These are phyloP conservation scores for Lumbricus terrestris DNA, from an alignment of 2,888 invertebrate species.

Conservation along the genomic window DNA sequence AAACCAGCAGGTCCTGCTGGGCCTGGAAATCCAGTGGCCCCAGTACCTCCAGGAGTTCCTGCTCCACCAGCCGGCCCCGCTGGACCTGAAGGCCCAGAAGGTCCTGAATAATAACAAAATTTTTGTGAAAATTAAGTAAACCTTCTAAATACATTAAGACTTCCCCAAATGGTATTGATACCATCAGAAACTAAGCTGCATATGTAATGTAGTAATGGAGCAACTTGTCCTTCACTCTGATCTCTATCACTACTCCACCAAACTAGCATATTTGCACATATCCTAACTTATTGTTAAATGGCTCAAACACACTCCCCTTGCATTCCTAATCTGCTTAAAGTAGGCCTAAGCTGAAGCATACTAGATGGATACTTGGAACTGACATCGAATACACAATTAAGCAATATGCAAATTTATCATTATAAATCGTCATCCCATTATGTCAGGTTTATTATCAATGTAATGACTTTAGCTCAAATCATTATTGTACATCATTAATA, in stretches of 20 bases:
- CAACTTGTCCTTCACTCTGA: not conserved
- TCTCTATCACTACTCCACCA: not conserved
- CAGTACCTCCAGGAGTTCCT: not conserved
- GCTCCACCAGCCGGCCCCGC: slow-evolving; percentile 29
- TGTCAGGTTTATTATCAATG: not conserved
- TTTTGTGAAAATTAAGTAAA: not conserved
- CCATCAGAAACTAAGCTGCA: not conserved
- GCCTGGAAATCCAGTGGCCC: not conserved
- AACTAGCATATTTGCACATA: not conserved
- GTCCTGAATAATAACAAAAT: not conserved
- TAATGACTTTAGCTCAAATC: not conserved
- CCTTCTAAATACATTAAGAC: not conserved
- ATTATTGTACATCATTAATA: not conserved
- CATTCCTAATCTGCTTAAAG: not conserved
- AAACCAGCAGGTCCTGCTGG: slow-evolving; percentile 18
- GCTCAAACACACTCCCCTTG: not conserved
- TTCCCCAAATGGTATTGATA: not conserved
- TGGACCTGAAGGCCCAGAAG: slow-evolving; percentile 22
- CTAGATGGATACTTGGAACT: not conserved
- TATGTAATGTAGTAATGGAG: not conserved
- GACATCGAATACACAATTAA: not conserved
- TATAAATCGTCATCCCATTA: not conserved
- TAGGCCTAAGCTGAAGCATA: not conserved
- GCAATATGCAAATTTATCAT: not conserved
- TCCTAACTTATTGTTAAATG: not conserved